Percentiles rank a stretch among this genome's conserved stretches.
Evolutionary conservation across 2,888 invertebrate genomes (phyloP).

Genomic region (Andrena dorsata): DNA sequence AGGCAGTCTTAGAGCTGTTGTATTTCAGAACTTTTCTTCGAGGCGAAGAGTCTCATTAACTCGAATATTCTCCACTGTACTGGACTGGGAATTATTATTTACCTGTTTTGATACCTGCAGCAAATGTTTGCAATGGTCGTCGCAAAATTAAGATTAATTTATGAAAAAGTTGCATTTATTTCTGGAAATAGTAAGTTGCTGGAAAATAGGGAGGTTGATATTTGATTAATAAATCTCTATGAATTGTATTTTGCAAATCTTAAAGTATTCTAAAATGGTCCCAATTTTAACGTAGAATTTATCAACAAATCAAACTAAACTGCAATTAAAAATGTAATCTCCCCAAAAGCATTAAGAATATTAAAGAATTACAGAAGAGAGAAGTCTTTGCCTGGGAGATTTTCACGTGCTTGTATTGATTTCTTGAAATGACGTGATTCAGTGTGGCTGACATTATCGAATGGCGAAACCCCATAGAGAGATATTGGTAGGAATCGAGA

Average conservation of each 20-base stretch:
- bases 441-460: slow-evolving; percentile 1
- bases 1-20: not conserved
- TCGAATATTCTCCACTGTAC: not conserved
- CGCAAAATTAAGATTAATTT: not conserved
- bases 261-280: too few relatives aligned
- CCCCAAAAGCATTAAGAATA: too few relatives aligned
- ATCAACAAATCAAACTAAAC: too few relatives aligned
- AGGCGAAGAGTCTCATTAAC: not conserved
- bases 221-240: not conserved
- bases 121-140: not conserved
- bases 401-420: not conserved
- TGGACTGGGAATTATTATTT: slow-evolving; percentile 6
- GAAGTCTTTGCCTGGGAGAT: not conserved
- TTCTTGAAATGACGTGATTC: not conserved
- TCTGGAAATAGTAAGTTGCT: not conserved
- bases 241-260: not conserved
- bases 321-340: too few relatives aligned
- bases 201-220: not conserved
- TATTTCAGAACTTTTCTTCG: slow-evolving; percentile 6
- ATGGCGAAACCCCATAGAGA: not conserved
- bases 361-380: not conserved
- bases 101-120: too few relatives aligned
- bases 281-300: too few relatives aligned
- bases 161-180: not conserved
- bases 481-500: not conserved